These are phyloP conservation scores for Pherbina coryleti DNA, from an alignment of 2,888 invertebrate genomes.

Conservation along the genomic window DNA sequence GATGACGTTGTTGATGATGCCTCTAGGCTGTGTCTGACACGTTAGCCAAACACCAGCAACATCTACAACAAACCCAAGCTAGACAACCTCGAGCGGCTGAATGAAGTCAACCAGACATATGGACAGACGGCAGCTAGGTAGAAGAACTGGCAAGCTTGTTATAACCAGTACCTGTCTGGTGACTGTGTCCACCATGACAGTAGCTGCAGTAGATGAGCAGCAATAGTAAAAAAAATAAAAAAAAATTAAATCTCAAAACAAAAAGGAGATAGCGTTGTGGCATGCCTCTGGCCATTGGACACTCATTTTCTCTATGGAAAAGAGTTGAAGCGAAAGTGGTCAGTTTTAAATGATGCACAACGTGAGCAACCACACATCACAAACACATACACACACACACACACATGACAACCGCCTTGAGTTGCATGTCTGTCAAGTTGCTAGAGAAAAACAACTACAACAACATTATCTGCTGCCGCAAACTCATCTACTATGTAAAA, in stretches of 20 bases:
- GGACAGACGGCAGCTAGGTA: neutral
- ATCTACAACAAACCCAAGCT: neutral
- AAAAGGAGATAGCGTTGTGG: neutral
- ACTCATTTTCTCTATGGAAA: neutral
- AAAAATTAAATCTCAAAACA: neutral
- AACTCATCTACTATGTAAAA: neutral
- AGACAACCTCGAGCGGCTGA: neutral
- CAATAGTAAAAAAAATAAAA: neutral
- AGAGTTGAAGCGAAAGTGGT: neutral
- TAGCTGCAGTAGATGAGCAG: neutral
- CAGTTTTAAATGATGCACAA: neutral
- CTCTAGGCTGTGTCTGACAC: constrained; percentile 7
- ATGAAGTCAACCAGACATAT: neutral
- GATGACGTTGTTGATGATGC: neutral
- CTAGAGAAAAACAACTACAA: too few species aligned
- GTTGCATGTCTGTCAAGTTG: neutral
- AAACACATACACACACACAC: too few species aligned
- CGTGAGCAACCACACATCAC: too few species aligned
- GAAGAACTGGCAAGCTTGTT: neutral
- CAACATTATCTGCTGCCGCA: too few species aligned
- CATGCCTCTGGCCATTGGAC: neutral
- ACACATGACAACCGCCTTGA: too few species aligned
- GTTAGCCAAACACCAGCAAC: constrained; percentile 10
- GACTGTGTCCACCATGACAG: neutral
- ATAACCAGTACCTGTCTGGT: neutral